A percentile compares a stretch with the other conserved stretches of the same genome.
Evolutionary conservation across 2,888 invertebrate genomes (phyloP).

Genomic region (Megalurothrips usitatus): DNA sequence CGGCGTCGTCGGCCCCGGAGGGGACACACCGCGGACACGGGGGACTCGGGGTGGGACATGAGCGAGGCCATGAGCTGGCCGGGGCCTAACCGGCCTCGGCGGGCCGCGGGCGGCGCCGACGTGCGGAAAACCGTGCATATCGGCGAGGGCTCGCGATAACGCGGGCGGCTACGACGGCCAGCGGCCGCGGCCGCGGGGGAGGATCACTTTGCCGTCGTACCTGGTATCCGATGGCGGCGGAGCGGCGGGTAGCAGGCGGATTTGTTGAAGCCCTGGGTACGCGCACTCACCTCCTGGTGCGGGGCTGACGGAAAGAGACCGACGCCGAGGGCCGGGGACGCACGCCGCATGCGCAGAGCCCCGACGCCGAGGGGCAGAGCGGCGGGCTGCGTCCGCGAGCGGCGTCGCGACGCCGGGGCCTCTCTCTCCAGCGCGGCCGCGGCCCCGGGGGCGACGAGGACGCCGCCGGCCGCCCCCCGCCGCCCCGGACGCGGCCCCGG

Average conservation of each 20-base stretch:
- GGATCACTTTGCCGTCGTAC: not conserved
- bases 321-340: slow-evolving; percentile 2
- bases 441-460: not conserved
- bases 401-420: not conserved
- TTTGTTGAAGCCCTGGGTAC: not conserved
- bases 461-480: not conserved
- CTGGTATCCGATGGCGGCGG: not conserved
- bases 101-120: not conserved
- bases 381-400: not conserved
- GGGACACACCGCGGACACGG: no score
- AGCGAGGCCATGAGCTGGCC: no score
- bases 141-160: not conserved
- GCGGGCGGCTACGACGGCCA: not conserved
- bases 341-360: slow-evolving; percentile 8
- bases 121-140: not conserved
- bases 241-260: not conserved
- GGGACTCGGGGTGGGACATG: no score
- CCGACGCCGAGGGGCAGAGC: not conserved
- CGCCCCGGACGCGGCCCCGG: not conserved
- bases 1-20: no score
- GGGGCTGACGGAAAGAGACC: slow-evolving; percentile 12
- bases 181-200: not conserved
- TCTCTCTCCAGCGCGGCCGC: not conserved
- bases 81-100: not conserved
- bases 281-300: not conserved